Percentiles rank a stretch among this genome's conserved stretches.
Conservation (phyloP, 2,888 invertebrate genomes). For the Rutpela maculata region DNA sequence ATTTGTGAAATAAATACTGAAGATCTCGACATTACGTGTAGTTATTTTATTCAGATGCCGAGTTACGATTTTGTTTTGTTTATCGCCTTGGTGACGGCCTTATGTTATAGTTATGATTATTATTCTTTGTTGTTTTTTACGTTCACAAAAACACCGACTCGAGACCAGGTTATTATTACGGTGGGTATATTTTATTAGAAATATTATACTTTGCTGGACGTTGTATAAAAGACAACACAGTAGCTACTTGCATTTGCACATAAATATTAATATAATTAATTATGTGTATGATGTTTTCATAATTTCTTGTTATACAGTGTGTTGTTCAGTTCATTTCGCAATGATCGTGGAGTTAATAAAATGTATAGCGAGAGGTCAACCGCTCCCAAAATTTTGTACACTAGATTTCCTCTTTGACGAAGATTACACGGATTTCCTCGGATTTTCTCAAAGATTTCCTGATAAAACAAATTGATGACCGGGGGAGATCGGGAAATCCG, state of each 20-base stretch:
- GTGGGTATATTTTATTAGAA: constrained; percentile 50
- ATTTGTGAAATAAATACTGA: constrained; percentile 74
- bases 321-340: neutral
- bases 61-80: constrained; percentile 71
- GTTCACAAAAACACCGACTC: constrained; percentile 19
- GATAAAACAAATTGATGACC: no score
- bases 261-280: constrained; percentile 44
- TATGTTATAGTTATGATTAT: constrained; percentile 66
- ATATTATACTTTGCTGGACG: constrained; percentile 44
- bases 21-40: constrained; percentile 57
- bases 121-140: constrained; percentile 56
- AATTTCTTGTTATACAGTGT: constrained; percentile 8
- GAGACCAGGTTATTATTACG: constrained; percentile 34
- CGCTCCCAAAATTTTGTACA: no score
- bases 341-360: neutral
- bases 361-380: no score
- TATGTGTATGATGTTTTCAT: constrained; percentile 8
- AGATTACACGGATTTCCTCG: no score
- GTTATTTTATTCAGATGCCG: constrained; percentile 66
- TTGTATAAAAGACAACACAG: constrained; percentile 36
- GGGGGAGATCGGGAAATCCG: no score
- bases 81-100: constrained; percentile 71
- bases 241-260: constrained; percentile 46
- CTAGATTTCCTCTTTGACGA: no score
- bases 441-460: no score